Base-by-base conservation (phyloP, 2,113 vertebrate species). In the Anas platyrhynchos region DNA sequence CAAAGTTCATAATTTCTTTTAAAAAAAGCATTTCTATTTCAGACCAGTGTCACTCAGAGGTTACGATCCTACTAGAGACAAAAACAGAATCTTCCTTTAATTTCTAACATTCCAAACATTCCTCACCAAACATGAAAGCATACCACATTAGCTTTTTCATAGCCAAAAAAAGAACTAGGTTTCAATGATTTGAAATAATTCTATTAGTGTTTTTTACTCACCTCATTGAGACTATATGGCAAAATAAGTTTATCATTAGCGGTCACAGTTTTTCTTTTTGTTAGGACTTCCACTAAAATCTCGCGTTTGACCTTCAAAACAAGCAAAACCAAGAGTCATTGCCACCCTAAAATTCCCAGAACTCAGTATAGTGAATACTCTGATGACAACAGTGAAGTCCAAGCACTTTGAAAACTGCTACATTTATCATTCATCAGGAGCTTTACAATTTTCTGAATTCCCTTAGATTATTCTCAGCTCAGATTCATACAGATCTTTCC, bases 171-270 rank as follows among this genome's bases (percentile, higher is more conserved):
- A 26, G 5, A 41, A 65, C 36, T 4, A 79, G 58, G 6, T 34
- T 65, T 59, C 58, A 83, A 7, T 67, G 63, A 74, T 69, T 88
- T 71, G 34, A 88, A 67, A 38, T 36, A 16, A 36, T 31, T 43
- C 41, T 44, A 4, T 7, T 21, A 8, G 23, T 20, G 27, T 8
- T 56, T 79, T 77, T 61, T n/a, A 94, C 97, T 92, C 94, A 99
- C 99, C 99, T 99, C 99, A 54, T 97, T 98, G 94, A 99, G 98
- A 96, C 99, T 99, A 97, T 99, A 99, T 12, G 99, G 98, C 83
- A 99, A 98, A 95, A 99, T 99, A 82, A 99, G 98, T 87, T 99
- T 99, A 98, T 99, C 99, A 6, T 99, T 99, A 81, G 98, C 99
- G 0, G 99, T 99, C 97, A 99, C 99, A 0, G 99, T 99, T 98